Evolutionary conservation across 2,888 invertebrate species (phyloP), one percentile per base, ranked within the genome.

Genomic region (Plemyria rubiginata): DNA sequence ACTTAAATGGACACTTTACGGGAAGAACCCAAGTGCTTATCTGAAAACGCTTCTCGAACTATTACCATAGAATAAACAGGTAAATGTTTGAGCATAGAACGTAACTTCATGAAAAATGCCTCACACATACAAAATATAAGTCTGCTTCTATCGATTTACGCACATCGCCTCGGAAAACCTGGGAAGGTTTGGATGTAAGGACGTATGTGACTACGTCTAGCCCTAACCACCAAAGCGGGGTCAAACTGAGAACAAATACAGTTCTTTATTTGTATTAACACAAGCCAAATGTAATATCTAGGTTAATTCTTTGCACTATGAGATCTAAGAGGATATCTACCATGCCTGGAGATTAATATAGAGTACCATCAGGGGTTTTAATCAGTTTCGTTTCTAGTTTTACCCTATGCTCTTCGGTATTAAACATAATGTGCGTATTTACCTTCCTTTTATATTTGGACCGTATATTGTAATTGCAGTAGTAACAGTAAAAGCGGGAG

Each of bases 11-110:
- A 73, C 68, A 70, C 72, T 75, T 72, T 72, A 70, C 71, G 59
- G 28, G 52, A 64, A 54, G 69, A 67, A 65, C 69, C 66, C 62
- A 54, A 68, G 70, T 64, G 64, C 68, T 73, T 78, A 78, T 79
- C 78, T 71, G 75, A 74, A 78, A 79, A 75, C 71, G 74, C 70
- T 78, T 76, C 73, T 71, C 73, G 61, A 73, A 63, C 66, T 64
- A 71, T 72, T 71, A 68, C 67, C 59, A 68, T 63, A 68, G 66
- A 60, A 41, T 43, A 54, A 15, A 15, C 11, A 15, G 12, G 36
- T 38, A 7, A 48, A 48, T 45, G 9, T 16, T 16, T 11, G 9
- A n/a, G 9, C 9, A 16, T 43, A 41, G 40, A 41, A 43, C 43
- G 43, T 43, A 8, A 15, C 8, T 43, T 15, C n/a, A n/a, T 4